Conservation (phyloP, 2,797 vertebrate species). For the Pangasius sanitwongsei region DNA sequence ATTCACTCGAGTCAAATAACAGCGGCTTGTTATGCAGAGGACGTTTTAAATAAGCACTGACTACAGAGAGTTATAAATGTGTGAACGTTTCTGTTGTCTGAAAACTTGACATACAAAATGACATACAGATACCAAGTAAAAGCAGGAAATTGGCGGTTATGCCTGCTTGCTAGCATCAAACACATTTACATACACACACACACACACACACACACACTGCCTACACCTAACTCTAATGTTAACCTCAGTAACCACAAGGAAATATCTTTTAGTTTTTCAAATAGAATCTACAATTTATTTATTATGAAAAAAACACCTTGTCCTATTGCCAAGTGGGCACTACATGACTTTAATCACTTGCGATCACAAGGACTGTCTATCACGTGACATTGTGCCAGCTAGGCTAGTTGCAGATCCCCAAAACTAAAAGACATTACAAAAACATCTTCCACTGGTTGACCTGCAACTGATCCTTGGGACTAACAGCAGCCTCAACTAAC, state of each 20-base stretch:
- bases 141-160: background rate
- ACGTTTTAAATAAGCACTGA: background rate
- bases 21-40: background rate
- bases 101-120: background rate
- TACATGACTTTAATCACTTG: background rate
- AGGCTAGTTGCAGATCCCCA: background rate
- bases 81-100: background rate
- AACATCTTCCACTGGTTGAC: background rate
- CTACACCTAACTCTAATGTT: background rate
- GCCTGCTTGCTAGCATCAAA: background rate
- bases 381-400: background rate
- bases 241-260: background rate
- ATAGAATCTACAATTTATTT: background rate
- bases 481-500: background rate
- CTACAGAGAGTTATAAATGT: background rate
- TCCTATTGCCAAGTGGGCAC: background rate
- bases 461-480: background rate
- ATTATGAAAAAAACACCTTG: background rate
- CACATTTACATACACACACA: background rate
- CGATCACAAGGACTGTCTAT: background rate
- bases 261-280: background rate
- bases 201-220: background rate
- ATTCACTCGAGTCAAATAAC: constrained; percentile 10
- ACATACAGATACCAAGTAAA: background rate
- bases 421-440: background rate